Evolutionary conservation across 2,888 invertebrate genomes (phyloP).

Genomic region (Lacanobia oleracea): DNA sequence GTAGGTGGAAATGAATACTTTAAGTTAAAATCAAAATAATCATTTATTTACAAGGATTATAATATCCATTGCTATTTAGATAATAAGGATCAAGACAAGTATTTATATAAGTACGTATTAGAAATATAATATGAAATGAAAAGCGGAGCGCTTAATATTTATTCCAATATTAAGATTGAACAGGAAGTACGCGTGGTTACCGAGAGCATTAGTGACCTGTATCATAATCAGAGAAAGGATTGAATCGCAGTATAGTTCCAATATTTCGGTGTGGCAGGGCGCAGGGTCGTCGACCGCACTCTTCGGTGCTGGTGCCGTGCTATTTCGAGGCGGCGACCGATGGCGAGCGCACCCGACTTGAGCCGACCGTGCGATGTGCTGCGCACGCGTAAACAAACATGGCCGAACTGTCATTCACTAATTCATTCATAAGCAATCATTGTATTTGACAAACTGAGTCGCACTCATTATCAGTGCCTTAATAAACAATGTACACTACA

Average conservation of each 20-base stretch:
- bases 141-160: constrained; percentile 5
- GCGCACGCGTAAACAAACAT: constrained; percentile 89
- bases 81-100: constrained; percentile 1
- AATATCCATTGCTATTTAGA: not conserved
- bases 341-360: constrained; percentile 81
- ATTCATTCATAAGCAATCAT: constrained; percentile 89
- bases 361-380: constrained; percentile 81
- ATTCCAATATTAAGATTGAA: constrained; percentile 50
- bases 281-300: constrained; percentile 88
- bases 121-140: not conserved
- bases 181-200: constrained; percentile 56
- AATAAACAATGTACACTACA: constrained; percentile 58
- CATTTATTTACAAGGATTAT: constrained; percentile 24
- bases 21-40: constrained; percentile 15
- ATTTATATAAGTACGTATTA: not conserved
- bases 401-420: constrained; percentile 89
- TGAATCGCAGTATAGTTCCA: constrained; percentile 82
- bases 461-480: constrained; percentile 76
- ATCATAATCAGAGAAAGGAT: constrained; percentile 80
- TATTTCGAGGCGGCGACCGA: constrained; percentile 87
- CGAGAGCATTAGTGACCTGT: constrained; percentile 71
- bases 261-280: constrained; percentile 88
- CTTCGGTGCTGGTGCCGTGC: constrained; percentile 86
- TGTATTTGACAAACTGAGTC: constrained; percentile 85
- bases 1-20: constrained; percentile 15